phyloP scores from a whole-genome alignment of 2,888 invertebrate species.

The Malacosoma neustria region DNA sequence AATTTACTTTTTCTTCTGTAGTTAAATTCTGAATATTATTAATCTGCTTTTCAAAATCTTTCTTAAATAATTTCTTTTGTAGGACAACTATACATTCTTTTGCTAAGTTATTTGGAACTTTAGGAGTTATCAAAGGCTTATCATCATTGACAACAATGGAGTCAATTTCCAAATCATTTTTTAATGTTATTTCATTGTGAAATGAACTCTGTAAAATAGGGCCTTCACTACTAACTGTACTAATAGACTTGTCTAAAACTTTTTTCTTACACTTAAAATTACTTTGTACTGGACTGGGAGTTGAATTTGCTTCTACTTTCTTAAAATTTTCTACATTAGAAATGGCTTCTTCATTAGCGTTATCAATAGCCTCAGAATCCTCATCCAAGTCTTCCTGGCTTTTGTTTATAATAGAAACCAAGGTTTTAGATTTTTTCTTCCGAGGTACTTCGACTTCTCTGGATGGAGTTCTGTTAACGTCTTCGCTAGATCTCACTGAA shows the following conservation, averaged over 20 bases:
- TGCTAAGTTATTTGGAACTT: conserved; percentile 49
- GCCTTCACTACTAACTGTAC: not conserved
- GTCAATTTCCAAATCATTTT: not conserved
- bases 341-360: not conserved
- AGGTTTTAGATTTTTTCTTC: conserved; percentile 41
- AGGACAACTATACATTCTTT: conserved; percentile 62
- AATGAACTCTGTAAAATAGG: not conserved
- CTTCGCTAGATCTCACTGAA: conserved; percentile 3
- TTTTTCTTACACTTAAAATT: conserved; percentile 24
- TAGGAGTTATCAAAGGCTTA: conserved; percentile 14
- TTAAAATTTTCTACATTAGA: not conserved
- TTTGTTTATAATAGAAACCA: conserved; percentile 21
- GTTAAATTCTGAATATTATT: conserved; percentile 5
- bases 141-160: conserved; percentile 3
- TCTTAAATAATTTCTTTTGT: conserved; percentile 53
- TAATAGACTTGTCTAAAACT: not conserved
- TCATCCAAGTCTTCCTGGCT: conserved; percentile 10
- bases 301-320: conserved; percentile 1
- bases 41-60: conserved; percentile 11
- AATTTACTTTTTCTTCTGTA: conserved; percentile 12
- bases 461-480: conserved; percentile 27
- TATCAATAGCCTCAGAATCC: conserved; percentile 2
- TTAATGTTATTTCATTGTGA: not conserved
- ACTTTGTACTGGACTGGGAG: conserved; percentile 16
- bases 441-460: conserved; percentile 30